A percentile compares a stretch with the other conserved stretches of the same genome.
Conservation (phyloP, 2,888 invertebrate genomes). For the Erebia ligea region DNA sequence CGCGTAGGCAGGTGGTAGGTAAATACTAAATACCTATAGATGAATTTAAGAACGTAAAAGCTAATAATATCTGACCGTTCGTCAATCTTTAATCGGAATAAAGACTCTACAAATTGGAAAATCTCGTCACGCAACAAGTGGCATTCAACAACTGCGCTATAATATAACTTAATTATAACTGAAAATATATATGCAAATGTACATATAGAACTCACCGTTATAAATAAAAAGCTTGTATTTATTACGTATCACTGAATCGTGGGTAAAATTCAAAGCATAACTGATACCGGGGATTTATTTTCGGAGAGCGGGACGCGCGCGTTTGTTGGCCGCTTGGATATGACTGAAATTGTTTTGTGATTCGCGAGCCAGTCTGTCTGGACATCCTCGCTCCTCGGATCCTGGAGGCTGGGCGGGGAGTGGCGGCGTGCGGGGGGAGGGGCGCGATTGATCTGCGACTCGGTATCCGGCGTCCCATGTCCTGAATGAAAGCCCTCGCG, state of each 20-base stretch:
- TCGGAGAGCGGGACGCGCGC: constrained; percentile 48
- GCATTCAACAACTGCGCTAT: constrained; percentile 1
- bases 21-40: too few relatives aligned
- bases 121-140: constrained; percentile 20
- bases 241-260: constrained; percentile 52
- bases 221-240: constrained; percentile 35
- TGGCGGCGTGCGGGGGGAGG: constrained; percentile 47
- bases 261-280: constrained; percentile 63
- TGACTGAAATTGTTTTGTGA: constrained; percentile 56
- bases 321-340: constrained; percentile 54
- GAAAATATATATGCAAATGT: constrained; percentile 6
- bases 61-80: not conserved
- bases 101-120: constrained; percentile 10
- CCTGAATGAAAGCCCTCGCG: constrained; percentile 41
- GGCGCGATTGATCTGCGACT: constrained; percentile 74
- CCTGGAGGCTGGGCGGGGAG: constrained; percentile 47
- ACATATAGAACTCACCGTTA: constrained; percentile 33
- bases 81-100: constrained; percentile 6
- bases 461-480: constrained; percentile 54
- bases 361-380: constrained; percentile 48
- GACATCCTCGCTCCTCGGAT: constrained; percentile 61
- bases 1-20: too few relatives aligned
- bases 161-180: not conserved
- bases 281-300: constrained; percentile 51
- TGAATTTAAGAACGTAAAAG: not conserved